Evolutionary conservation across 1,140 invertebrate genomes (phyloP).

Genomic region (Drosophila erecta): DNA sequence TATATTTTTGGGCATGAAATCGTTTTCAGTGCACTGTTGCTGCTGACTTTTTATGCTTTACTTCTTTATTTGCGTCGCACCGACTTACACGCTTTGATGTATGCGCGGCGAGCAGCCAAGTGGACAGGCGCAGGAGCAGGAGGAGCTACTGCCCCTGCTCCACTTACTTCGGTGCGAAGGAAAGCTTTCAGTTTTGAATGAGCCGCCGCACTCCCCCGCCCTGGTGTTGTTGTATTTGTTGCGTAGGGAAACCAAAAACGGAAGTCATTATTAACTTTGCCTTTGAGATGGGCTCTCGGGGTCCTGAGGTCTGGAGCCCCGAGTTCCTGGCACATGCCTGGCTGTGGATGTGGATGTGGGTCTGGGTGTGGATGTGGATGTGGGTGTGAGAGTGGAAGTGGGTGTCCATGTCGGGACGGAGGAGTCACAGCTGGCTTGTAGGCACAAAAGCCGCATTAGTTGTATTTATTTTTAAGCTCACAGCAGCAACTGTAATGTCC

Average conservation of each 20-base stretch:
- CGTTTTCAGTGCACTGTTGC: conserved; percentile 17
- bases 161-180: conserved; percentile 15
- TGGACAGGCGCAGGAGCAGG: conserved; percentile 44
- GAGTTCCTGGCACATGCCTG: conserved; percentile 17
- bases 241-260: conserved; percentile 79
- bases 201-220: conserved; percentile 17
- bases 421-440: conserved; percentile 79
- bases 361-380: not conserved
- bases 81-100: conserved; percentile 80
- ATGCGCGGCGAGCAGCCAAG: conserved; percentile 72
- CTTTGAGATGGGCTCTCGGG: conserved; percentile 57
- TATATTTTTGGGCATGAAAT: not conserved
- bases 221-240: conserved; percentile 50
- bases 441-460: conserved; percentile 83
- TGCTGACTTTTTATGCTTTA: conserved; percentile 77
- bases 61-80: conserved; percentile 73
- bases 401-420: conserved; percentile 55
- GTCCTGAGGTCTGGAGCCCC: conserved; percentile 11
- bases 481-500: conserved; percentile 70
- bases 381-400: conserved; percentile 56
- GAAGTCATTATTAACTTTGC: conserved; percentile 83
- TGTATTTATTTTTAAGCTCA: conserved; percentile 82
- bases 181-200: conserved; percentile 60
- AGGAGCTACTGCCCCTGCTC: conserved; percentile 14
- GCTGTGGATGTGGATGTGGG: not conserved